These are phyloP conservation scores for Motacilla tschutschensis DNA, from an alignment of 2,113 vertebrate species.

Conservation along the genomic window DNA sequence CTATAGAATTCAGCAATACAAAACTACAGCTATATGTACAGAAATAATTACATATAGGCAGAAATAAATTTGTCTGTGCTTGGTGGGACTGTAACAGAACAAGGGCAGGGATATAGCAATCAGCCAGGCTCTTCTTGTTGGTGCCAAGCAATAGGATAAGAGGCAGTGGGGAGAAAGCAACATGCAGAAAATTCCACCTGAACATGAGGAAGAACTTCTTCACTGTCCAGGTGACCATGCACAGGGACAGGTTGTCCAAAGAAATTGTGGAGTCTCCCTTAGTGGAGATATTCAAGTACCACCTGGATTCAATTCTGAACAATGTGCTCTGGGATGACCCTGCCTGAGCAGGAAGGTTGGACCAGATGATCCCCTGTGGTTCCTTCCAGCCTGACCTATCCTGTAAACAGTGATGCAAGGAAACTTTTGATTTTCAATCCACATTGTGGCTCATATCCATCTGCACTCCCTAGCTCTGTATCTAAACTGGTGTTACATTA, in stretches of 20 bases:
- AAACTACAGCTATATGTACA: background rate
- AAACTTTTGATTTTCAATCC: background rate
- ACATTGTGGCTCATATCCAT: background rate
- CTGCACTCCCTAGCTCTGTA: background rate
- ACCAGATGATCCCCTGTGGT: background rate
- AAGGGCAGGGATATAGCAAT: background rate
- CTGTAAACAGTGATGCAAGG: background rate
- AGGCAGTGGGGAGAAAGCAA: background rate
- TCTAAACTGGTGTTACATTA: background rate
- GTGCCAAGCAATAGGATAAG: background rate
- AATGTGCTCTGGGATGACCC: background rate
- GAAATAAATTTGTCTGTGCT: background rate
- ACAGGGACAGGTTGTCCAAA: background rate
- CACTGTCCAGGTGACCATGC: rapidly evolving
- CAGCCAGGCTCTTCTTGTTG: background rate
- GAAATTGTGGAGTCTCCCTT: background rate
- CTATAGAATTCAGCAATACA: background rate
- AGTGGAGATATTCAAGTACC: background rate
- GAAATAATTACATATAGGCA: background rate
- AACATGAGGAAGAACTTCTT: background rate
- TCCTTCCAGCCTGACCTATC: background rate
- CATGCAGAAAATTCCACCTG: background rate
- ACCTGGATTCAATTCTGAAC: background rate
- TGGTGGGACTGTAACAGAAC: background rate
- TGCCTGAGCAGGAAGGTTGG: background rate